Conservation (phyloP, 2,888 invertebrate species). For the Aquatica leii region DNA sequence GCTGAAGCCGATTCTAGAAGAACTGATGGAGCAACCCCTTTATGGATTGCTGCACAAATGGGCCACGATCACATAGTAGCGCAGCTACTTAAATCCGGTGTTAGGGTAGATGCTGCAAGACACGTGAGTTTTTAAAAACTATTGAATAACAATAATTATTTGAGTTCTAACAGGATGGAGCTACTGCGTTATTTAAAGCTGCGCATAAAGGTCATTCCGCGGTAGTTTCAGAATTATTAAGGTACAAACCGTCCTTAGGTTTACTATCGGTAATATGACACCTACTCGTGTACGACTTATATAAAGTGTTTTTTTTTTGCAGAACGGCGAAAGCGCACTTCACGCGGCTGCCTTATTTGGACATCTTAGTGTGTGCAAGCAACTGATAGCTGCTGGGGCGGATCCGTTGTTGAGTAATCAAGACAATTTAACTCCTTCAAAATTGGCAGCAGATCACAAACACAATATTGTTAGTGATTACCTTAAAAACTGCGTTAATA, state of each 20-base stretch:
- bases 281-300: neutral
- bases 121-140: conserved; percentile 67
- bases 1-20: conserved; percentile 78
- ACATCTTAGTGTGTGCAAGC: conserved; percentile 79
- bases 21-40: conserved; percentile 85
- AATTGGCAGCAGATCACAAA: conserved; percentile 68
- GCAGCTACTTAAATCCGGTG: conserved; percentile 79
- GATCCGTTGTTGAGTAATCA: conserved; percentile 75
- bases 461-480: conserved; percentile 66
- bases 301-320: conserved; percentile 47
- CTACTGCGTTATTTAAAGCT: conserved; percentile 93
- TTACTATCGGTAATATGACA: conserved; percentile 73
- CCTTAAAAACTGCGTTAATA: conserved; percentile 60
- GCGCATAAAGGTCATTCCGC: conserved; percentile 93
- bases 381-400: conserved; percentile 75
- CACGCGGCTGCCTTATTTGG: conserved; percentile 93
- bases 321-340: conserved; percentile 92
- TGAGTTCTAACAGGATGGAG: conserved; percentile 77
- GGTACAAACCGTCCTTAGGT: conserved; percentile 82
- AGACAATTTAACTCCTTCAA: conserved; percentile 73
- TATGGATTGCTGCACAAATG: conserved; percentile 97
- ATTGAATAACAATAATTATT: conserved; percentile 16
- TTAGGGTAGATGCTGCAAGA: conserved; percentile 79
- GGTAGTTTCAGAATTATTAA: conserved; percentile 84
- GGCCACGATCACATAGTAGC: conserved; percentile 85